Conservation (phyloP, 2,888 invertebrate species). For the Leptopilina syphax region DNA sequence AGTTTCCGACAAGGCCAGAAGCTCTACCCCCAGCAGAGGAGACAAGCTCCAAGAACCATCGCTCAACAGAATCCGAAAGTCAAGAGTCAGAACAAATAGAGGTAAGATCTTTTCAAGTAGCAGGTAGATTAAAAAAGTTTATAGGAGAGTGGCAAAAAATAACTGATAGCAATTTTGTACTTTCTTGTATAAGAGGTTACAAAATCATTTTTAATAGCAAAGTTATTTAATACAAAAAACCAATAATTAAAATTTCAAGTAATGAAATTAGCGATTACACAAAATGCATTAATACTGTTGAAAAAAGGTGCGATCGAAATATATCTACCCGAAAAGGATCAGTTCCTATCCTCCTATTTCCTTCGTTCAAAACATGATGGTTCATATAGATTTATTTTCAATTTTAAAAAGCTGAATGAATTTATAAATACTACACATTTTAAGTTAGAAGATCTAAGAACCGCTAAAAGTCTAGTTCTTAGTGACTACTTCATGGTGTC, state of each 20-base stretch:
- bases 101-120: neutral
- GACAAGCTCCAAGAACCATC: neutral
- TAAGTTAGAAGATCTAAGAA: no score
- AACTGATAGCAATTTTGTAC: neutral
- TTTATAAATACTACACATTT: no score
- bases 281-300: no score
- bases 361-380: no score
- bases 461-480: no score
- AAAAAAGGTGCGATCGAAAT: no score
- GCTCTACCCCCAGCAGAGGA: neutral
- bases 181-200: neutral
- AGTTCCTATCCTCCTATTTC: no score
- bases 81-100: slow-evolving; percentile 1
- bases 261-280: neutral
- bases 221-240: neutral
- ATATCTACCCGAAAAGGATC: no score
- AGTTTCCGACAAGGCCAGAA: neutral
- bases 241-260: neutral
- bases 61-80: neutral
- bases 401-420: no score
- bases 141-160: slow-evolving; percentile 5
- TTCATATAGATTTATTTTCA: no score
- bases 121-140: neutral
- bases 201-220: neutral
- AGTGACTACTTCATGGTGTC: no score